Percentiles rank a stretch among this genome's conserved stretches.
These are phyloP conservation scores for Drosophila ohnishii DNA, from an alignment of 1,140 invertebrate genomes.

Conservation along the genomic window DNA sequence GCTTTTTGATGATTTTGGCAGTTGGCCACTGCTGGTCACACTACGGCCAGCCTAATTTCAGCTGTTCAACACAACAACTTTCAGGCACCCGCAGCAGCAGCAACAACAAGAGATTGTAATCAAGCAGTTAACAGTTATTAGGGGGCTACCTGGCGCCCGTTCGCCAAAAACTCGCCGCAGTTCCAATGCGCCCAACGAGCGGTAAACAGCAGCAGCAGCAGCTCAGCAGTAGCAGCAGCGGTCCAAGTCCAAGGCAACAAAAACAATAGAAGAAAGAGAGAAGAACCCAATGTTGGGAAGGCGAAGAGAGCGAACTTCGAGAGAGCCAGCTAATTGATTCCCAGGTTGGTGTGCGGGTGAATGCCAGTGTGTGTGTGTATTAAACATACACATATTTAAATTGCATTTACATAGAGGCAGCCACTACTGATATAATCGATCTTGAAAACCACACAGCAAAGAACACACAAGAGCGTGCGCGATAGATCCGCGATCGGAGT, in stretches of 20 bases:
- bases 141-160: constrained; percentile 18
- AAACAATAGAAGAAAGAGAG: constrained; percentile 9
- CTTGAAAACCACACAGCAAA: constrained; percentile 10
- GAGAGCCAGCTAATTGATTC: constrained; percentile 35
- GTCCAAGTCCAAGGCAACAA: constrained; percentile 17
- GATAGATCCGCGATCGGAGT: constrained; percentile 5
- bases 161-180: constrained; percentile 6
- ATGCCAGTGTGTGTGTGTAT: constrained; percentile 3
- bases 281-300: constrained; percentile 7
- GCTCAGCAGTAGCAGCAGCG: constrained; percentile 16
- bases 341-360: constrained; percentile 31
- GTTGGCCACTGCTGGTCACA: constrained; percentile 2
- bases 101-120: constrained; percentile 31
- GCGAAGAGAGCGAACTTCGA: constrained; percentile 9
- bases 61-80: constrained; percentile 24
- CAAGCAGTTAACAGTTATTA: constrained; percentile 12
- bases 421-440: constrained; percentile 46
- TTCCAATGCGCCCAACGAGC: constrained; percentile 36
- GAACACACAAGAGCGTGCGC: constrained; percentile 10
- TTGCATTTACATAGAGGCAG: constrained; percentile 24
- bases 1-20: background rate
- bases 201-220: constrained; percentile 21
- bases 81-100: too few species aligned
- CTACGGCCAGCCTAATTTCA: constrained; percentile 10
- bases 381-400: constrained; percentile 10